phyloP scores from a whole-genome alignment of 53 echinoderm and acorn worm species.

The Pentamera pediparva region DNA sequence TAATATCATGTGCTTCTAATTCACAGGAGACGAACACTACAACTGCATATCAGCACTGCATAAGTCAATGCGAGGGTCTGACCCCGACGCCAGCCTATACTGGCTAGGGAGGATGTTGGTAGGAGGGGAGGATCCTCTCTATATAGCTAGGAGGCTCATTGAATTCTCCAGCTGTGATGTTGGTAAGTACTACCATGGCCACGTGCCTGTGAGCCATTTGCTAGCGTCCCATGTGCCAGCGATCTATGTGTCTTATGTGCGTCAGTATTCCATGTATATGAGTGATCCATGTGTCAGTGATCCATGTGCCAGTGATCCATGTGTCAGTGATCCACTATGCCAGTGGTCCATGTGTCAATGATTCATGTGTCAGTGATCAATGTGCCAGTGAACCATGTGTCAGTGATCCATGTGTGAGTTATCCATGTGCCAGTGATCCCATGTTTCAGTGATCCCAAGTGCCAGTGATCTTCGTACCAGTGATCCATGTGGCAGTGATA shows the following conservation, averaged over 20 bases:
- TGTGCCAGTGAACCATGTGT: too few relatives aligned
- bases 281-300: too few relatives aligned
- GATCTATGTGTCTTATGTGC: not conserved
- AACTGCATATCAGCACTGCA: constrained; percentile 92
- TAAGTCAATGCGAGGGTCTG: constrained; percentile 84
- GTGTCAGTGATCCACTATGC: too few relatives aligned
- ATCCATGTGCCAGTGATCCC: too few relatives aligned
- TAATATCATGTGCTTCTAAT: not conserved
- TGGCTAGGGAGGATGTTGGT: constrained; percentile 89
- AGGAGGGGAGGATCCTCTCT: constrained; percentile 87
- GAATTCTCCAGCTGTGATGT: constrained; percentile 84
- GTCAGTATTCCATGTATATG: too few relatives aligned
- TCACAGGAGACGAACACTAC: constrained; percentile 86
- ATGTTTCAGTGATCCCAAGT: too few relatives aligned
- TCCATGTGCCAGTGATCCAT: too few relatives aligned
- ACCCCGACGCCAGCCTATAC: constrained; percentile 84
- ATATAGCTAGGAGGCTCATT: constrained; percentile 77
- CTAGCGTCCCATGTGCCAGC: not conserved
- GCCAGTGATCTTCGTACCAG: too few relatives aligned
- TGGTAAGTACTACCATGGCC: constrained; percentile 49
- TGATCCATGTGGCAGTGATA: too few relatives aligned
- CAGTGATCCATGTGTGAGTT: too few relatives aligned
- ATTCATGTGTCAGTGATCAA: too few relatives aligned
- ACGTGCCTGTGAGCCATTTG: not conserved
- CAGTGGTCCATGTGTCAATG: too few relatives aligned